Evolutionary conservation across 2,888 invertebrate species (phyloP).

Genomic region (Sialis lutaria): DNA sequence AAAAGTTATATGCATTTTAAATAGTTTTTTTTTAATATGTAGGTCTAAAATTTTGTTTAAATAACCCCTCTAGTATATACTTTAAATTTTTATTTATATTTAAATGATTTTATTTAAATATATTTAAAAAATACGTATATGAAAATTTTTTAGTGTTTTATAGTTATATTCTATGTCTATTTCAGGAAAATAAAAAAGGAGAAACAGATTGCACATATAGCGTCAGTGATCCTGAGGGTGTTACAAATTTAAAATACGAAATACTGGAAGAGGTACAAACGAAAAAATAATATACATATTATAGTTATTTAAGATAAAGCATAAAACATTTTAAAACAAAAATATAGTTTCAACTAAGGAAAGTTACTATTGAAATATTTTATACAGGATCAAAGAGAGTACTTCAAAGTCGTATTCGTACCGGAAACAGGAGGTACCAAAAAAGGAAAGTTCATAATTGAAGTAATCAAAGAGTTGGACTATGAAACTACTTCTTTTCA

Average conservation of each 20-base stretch:
- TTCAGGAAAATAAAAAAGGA: conserved; percentile 1
- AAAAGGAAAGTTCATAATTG: neutral
- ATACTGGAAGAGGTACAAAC: no score
- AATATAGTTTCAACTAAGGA: no score
- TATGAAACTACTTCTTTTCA: neutral
- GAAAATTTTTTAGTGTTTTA: no score
- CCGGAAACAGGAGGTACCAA: neutral
- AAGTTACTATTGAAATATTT: no score
- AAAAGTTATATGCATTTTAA: no score
- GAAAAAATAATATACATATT: neutral
- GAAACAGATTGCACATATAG: neutral
- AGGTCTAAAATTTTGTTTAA: no score
- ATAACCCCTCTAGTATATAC: no score
- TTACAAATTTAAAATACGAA: neutral
- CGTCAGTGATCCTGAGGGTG: neutral
- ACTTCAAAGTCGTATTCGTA: neutral
- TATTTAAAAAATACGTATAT: no score
- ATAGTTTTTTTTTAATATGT: no score
- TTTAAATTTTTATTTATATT: neutral
- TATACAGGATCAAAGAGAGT: neutral
- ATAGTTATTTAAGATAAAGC: no score
- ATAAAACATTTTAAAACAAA: no score
- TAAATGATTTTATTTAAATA: neutral
- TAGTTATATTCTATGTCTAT: no score
- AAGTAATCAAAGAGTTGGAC: neutral